Conservation (phyloP, 2,888 invertebrate species). For the Pogonocherus hispidulus region DNA sequence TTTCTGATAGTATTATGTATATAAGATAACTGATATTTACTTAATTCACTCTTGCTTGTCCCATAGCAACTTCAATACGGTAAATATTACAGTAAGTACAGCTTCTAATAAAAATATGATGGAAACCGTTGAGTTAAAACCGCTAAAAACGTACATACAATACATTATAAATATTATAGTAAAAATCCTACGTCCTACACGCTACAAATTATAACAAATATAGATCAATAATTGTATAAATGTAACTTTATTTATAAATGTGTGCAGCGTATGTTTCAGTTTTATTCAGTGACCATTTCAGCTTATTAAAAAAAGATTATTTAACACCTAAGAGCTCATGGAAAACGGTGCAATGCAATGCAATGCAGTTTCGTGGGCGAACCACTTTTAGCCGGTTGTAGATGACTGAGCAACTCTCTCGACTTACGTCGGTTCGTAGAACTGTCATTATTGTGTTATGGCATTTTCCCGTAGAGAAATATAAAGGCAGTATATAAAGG, state of each 20-base stretch:
- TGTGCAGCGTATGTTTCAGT: too few species aligned
- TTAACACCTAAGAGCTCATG: not conserved
- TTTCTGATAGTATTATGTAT: not conserved
- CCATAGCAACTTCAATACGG: not conserved
- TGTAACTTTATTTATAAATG: too few species aligned
- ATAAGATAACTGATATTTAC: not conserved
- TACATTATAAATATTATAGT: too few species aligned
- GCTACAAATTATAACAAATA: too few species aligned
- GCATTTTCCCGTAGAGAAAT: not conserved
- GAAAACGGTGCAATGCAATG: not conserved
- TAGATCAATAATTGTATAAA: too few species aligned
- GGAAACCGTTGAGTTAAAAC: too few species aligned
- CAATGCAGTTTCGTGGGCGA: not conserved
- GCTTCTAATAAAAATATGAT: not conserved
- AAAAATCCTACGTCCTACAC: too few species aligned
- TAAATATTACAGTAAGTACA: not conserved
- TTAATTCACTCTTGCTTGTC: not conserved
- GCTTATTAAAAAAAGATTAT: not conserved
- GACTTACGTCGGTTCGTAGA: not conserved
- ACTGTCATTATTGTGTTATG: not conserved
- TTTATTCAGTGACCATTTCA: too few species aligned
- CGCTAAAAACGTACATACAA: too few species aligned
- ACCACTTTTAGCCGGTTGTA: not conserved
- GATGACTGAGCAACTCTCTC: not conserved
- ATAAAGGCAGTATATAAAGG: not conserved